These are phyloP conservation scores for Tragelaphus imberbis DNA, from an alignment of 2,113 vertebrate species.

Conservation along the genomic window DNA sequence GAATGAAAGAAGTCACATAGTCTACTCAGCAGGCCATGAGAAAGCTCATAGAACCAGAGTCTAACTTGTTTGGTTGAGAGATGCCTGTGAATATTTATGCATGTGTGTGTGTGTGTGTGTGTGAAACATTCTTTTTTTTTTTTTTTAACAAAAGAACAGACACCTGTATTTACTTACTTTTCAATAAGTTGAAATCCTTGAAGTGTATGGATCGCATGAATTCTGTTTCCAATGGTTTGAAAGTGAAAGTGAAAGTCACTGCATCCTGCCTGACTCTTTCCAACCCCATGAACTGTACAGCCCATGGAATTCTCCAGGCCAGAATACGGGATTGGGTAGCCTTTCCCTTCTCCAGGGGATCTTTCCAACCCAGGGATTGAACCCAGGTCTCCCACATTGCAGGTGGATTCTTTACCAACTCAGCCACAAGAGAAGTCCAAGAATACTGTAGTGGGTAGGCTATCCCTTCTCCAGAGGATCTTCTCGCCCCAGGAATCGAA, in stretches of 20 bases:
- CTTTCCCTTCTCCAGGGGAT: not conserved
- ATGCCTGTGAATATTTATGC: not conserved
- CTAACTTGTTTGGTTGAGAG: not conserved
- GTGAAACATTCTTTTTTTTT: not conserved
- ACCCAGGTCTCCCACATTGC: not conserved
- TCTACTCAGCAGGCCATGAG: not conserved
- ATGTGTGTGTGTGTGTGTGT: not conserved
- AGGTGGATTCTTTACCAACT: not conserved
- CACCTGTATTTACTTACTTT: not conserved
- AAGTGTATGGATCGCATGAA: not conserved
- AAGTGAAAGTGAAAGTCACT: not conserved
- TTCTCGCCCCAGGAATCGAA: fast-evolving
- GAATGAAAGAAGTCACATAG: not conserved
- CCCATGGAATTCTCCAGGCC: not conserved
- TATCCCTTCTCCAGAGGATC: not conserved
- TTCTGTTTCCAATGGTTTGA: not conserved
- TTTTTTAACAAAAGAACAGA: not conserved
- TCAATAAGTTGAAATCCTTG: not conserved
- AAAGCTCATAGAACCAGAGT: not conserved
- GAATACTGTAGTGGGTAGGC: not conserved
- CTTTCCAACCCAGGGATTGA: not conserved
- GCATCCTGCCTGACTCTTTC: not conserved
- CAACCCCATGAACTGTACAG: not conserved
- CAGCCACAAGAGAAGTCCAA: not conserved
- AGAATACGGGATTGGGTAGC: not conserved